Evolutionary conservation across 2,888 invertebrate species (phyloP), one percentile per base, ranked within the genome.

Genomic region (Trachelus stipa): DNA sequence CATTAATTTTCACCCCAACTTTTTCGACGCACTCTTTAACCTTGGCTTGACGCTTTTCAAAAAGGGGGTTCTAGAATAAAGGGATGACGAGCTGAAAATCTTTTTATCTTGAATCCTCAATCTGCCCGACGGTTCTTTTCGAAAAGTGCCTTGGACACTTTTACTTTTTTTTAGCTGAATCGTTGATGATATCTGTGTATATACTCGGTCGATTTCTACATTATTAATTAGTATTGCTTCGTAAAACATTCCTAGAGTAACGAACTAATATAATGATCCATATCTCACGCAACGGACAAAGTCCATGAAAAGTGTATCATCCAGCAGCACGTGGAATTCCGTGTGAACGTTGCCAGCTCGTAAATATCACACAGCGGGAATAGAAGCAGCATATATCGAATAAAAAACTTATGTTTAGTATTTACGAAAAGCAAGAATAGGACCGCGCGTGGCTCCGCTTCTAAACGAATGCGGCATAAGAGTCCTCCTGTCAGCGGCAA

Each of bases 401-500:
- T 71, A 71, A 71, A 71, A 71, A 71, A 34, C 71, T 31, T 34
- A 34, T 71, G 71, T 71, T 71, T 71, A 71, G 71, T 71, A 71
- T 71, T 71, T 71, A 71, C 71, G 15, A 71, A 71, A 71, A 71
- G 9, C 71, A 71, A 71, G 33, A 71, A 71, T 71, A 71, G 71
- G n/a, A 15, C 23, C 56, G 56, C 56, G 56, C 56, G 56, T 56
- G 56, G 56, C 23, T 23, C 56, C 56, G 56, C 56, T 56, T 56
- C 23, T 56, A 56, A 56, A 56, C 56, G 56, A 56, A 56, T 23
- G 56, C 23, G 56, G 56, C 56, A 3, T 23, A 23, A 76, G 76
- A 76, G 76, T 73, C 77, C 75, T 76, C 12, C 79, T 79, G 80
- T 80, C 80, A 80, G 73, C 77, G 79, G 83, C 82, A 86, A 85